Evolutionary conservation across 2,797 vertebrate genomes (phyloP).

Genomic region (Valencia hispanica): DNA sequence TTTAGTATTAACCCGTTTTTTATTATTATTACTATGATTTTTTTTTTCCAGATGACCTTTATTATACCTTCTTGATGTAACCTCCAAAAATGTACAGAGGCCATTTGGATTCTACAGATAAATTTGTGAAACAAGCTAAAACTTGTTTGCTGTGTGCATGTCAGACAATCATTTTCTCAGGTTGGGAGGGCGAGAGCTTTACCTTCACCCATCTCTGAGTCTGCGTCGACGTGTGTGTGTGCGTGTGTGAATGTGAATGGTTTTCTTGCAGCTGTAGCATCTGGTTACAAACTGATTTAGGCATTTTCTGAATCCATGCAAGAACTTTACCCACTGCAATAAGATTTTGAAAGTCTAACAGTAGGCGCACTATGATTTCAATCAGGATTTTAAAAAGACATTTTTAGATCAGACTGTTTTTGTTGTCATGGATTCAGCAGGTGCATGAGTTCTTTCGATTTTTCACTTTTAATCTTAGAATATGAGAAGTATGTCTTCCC

Average conservation of each 20-base stretch:
- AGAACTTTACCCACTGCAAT: not conserved
- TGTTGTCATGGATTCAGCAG: slow-evolving; percentile 58
- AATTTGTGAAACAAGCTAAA: slow-evolving; percentile 51
- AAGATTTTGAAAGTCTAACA: not conserved
- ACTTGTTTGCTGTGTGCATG: slow-evolving; percentile 71
- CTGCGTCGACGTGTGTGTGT: slow-evolving; percentile 5
- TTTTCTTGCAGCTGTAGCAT: slow-evolving; percentile 60
- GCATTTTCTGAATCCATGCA: slow-evolving; percentile 67
- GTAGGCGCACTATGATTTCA: not conserved
- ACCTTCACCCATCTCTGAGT: slow-evolving; percentile 61
- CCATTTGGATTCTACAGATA: slow-evolving; percentile 44
- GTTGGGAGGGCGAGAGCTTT: slow-evolving; percentile 74
- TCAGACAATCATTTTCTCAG: slow-evolving; percentile 83
- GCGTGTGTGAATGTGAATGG: slow-evolving; percentile 21
- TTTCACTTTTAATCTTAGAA: slow-evolving; percentile 49
- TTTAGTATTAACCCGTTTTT: slow-evolving; percentile 34
- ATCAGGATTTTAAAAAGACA: not conserved
- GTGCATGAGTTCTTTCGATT: slow-evolving; percentile 56
- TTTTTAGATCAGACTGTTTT: slow-evolving; percentile 10
- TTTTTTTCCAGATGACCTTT: slow-evolving; percentile 42
- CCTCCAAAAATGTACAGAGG: slow-evolving; percentile 47
- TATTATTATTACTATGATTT: not conserved
- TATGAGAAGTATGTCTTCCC: slow-evolving; percentile 67
- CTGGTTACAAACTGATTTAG: slow-evolving; percentile 46
- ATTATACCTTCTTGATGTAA: slow-evolving; percentile 49